phyloP scores from a whole-genome alignment of 2,797 vertebrate species.

The Sarcoramphus papa region DNA sequence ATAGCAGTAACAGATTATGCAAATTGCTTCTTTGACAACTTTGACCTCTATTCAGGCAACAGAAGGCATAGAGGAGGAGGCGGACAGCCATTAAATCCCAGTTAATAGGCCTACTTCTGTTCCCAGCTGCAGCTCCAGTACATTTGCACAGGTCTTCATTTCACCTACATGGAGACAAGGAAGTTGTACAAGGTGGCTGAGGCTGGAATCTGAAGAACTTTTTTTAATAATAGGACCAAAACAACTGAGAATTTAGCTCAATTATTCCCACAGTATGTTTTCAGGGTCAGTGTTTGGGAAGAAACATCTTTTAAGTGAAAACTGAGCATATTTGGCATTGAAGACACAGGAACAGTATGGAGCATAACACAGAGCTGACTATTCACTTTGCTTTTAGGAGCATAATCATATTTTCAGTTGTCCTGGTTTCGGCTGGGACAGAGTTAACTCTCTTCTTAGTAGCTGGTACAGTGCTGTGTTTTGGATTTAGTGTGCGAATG shows the following conservation, averaged over 20 bases:
- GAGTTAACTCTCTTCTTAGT: too few species aligned
- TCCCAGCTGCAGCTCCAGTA: background rate
- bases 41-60: background rate
- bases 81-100: background rate
- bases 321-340: background rate
- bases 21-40: background rate
- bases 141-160: background rate
- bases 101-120: background rate
- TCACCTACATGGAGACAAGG: background rate
- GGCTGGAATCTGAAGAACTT: background rate
- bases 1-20: background rate
- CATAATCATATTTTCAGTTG: background rate
- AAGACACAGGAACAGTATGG: background rate
- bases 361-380: background rate
- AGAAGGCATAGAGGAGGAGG: background rate
- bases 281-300: background rate
- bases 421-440: too few species aligned
- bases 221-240: background rate
- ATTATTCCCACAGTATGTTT: background rate
- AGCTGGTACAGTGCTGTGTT: too few species aligned
- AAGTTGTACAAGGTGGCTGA: background rate
- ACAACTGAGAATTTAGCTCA: background rate
- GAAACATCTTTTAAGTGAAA: background rate
- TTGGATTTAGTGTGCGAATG: too few species aligned
- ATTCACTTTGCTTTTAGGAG: background rate